Conservation (phyloP, 2,797 vertebrate species). For the Gorsachius magnificus region DNA sequence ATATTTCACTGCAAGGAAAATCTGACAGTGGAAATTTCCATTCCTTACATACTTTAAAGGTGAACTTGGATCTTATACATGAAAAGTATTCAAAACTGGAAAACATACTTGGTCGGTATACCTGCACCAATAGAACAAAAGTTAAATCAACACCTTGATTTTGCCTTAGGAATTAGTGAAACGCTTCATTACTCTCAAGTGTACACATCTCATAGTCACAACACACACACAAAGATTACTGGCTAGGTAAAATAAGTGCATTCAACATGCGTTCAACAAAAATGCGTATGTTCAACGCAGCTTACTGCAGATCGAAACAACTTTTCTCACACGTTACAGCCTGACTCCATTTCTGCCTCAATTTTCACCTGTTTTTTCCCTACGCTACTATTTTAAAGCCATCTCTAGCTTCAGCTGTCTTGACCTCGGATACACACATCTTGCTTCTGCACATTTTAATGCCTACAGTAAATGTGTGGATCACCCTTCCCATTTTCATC, state of each 20-base stretch:
- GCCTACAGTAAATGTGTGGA: neutral
- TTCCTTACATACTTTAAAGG: conserved; percentile 34
- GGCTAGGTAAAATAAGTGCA: neutral
- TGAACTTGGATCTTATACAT: neutral
- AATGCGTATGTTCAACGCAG: neutral
- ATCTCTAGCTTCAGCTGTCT: neutral
- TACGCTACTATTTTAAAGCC: neutral
- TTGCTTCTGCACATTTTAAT: neutral
- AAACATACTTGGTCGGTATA: neutral
- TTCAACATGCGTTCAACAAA: neutral
- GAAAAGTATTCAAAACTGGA: neutral
- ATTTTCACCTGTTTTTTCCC: neutral
- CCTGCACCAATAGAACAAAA: neutral
- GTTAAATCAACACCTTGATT: neutral
- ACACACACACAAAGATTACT: neutral
- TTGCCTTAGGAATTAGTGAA: neutral
- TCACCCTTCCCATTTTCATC: neutral
- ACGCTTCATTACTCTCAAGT: neutral
- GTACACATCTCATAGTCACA: neutral
- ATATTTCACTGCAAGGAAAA: conserved; percentile 43
- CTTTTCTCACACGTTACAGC: neutral
- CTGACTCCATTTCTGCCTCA: neutral
- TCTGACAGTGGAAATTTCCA: conserved; percentile 63
- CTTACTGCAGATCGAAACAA: neutral
- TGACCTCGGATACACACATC: neutral